Conservation (phyloP, 2,113 vertebrate genomes). For the Vanacampus margaritifer region DNA sequence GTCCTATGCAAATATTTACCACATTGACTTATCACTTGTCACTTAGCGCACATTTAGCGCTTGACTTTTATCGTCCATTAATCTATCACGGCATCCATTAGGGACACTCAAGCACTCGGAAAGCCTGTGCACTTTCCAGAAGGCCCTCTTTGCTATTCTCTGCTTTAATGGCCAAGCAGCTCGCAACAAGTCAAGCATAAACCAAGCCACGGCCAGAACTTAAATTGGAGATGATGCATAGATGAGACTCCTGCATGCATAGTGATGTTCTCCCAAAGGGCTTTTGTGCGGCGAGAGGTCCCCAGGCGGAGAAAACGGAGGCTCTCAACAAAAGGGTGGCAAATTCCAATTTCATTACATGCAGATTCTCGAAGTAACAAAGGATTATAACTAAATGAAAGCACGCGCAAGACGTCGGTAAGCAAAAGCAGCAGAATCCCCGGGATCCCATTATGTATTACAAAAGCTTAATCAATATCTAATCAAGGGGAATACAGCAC, state of each 20-base stretch:
- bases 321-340: slow-evolving; percentile 31
- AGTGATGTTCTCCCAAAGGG: neutral
- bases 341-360: slow-evolving; percentile 55
- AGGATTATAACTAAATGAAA: slow-evolving; percentile 71
- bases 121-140: slow-evolving; percentile 45
- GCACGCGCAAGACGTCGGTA: slow-evolving; percentile 61
- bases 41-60: slow-evolving; percentile 58
- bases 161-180: slow-evolving; percentile 51
- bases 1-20: slow-evolving; percentile 62
- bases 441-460: slow-evolving; percentile 79
- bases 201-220: slow-evolving; percentile 35
- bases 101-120: slow-evolving; percentile 52
- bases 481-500: slow-evolving; percentile 75
- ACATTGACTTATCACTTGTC: slow-evolving; percentile 62
- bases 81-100: slow-evolving; percentile 65
- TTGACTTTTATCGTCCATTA: slow-evolving; percentile 65
- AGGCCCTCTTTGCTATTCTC: slow-evolving; percentile 43
- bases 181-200: slow-evolving; percentile 34
- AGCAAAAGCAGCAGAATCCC: slow-evolving; percentile 63
- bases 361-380: slow-evolving; percentile 68
- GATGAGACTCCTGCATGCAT: slow-evolving; percentile 6
- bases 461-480: slow-evolving; percentile 81
- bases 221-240: slow-evolving; percentile 38
- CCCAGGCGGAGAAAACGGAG: slow-evolving; percentile 27
- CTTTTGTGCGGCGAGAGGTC: slow-evolving; percentile 16